phyloP scores from a whole-genome alignment of 2,113 vertebrate genomes.

The Pholis gunnellus region DNA sequence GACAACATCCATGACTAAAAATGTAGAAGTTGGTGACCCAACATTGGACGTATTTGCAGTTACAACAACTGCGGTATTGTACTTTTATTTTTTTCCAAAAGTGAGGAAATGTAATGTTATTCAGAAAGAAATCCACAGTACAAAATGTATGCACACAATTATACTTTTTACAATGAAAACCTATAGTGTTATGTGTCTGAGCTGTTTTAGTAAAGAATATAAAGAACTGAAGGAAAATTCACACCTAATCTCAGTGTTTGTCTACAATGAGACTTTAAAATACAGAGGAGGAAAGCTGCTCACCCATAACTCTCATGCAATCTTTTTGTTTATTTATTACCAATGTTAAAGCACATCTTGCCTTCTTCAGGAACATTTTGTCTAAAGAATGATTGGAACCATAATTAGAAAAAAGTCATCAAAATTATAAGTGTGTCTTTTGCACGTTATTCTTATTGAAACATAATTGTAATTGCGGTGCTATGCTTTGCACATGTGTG shows the following conservation, averaged over 20 bases:
- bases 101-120: neutral
- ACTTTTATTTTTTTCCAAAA: neutral
- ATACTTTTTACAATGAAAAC: neutral
- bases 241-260: neutral
- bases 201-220: neutral
- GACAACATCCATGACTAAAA: neutral
- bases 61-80: constrained; percentile 26
- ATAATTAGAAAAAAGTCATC: neutral
- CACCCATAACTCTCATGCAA: neutral
- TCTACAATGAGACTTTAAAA: neutral
- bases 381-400: neutral
- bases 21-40: neutral
- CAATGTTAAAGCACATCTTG: neutral
- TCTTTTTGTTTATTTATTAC: neutral
- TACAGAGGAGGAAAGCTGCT: neutral
- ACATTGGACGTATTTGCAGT: neutral
- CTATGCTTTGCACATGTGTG: neutral
- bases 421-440: neutral
- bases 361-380: constrained; percentile 1
- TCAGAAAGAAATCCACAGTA: neutral
- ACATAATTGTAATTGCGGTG: neutral
- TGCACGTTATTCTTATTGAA: neutral
- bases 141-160: neutral
- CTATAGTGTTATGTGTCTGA: neutral
- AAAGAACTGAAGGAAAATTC: neutral